Base-by-base conservation (phyloP, 2,797 vertebrate species). In the Synanceia verrucosa region DNA sequence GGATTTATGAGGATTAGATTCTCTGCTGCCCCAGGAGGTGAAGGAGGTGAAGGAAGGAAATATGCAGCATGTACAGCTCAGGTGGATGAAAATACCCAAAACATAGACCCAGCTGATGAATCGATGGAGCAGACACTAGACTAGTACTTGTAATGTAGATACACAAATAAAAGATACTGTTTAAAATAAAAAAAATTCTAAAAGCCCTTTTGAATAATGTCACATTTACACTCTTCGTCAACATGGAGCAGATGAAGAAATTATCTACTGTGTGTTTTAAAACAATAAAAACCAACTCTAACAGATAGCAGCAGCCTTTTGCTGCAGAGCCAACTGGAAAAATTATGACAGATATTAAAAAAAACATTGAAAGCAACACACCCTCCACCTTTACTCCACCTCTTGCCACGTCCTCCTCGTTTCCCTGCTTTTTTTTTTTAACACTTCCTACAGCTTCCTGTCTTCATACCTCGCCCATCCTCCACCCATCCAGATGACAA, bases 351-450 rank as follows among this genome's bases (percentile, higher is more conserved):
- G 9, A 43, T 10, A 26, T 61, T 8, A 39, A 9, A 44, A 47
- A 14, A 33, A 46, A 10, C 41, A 21, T 1, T 1, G 11, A 67
- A 31, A 6, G 24, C n/a, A 37, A 46, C 70, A 37, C 43, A 16
- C 61, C 74, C 76, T 78, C 61, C 64, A 62, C 69, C 71, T 76
- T 75, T 37, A 37, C 73, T 71, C 71, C 34, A 47, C 70, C 53
- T 7, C 55, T 76, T 55, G 76, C 66, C 55, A 57, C 71, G 56
- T 57, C 28, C 56, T 61, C 56, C 73, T 60, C 13, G 0, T 6
- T 6, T 1, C 33, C 57, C 21, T 24, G 33, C 37, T 50, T 59
- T 18, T 18, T 14, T 61, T 64, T 19, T 28, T 60, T n/a, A n/a
- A n/a, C n/a, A n/a, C 56, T 55, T 18, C 2, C 31, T 1, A 3